Conservation (phyloP, 2,888 invertebrate genomes). For the Reticulitermes lucifugus region DNA sequence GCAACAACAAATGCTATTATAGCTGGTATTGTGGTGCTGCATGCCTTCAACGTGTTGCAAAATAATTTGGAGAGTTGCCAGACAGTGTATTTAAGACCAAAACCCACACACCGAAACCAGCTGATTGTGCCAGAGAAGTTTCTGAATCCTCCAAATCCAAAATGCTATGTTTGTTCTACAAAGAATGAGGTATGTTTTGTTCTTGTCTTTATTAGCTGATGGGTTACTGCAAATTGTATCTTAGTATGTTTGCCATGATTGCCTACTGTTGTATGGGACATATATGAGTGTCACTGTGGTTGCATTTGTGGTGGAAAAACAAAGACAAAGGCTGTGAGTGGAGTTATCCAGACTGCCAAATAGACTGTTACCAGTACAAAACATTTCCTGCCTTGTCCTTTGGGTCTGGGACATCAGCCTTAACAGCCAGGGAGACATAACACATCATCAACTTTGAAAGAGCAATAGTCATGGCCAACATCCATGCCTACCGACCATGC, state of each 20-base stretch:
- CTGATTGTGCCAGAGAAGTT: slow-evolving; percentile 65
- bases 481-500: too few relatives aligned
- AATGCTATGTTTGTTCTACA: slow-evolving; percentile 93
- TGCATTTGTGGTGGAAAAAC: too few relatives aligned
- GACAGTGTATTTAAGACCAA: slow-evolving; percentile 81
- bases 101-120: slow-evolving; percentile 73
- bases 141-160: slow-evolving; percentile 87
- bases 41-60: slow-evolving; percentile 82
- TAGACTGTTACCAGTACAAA: too few relatives aligned
- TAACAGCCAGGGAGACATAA: too few relatives aligned
- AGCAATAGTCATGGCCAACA: too few relatives aligned
- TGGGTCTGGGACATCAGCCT: too few relatives aligned
- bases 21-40: slow-evolving; percentile 94
- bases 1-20: slow-evolving; percentile 99
- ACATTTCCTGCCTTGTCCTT: too few relatives aligned
- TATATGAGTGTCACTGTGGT: too few relatives aligned
- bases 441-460: too few relatives aligned
- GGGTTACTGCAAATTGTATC: not conserved
- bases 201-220: not conserved
- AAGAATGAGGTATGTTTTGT: slow-evolving; percentile 78
- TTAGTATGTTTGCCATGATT: not conserved
- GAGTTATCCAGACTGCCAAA: too few relatives aligned
- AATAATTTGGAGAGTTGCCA: slow-evolving; percentile 76
- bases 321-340: too few relatives aligned
- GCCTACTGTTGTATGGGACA: too few relatives aligned